Base-by-base conservation (phyloP, 1,140 invertebrate genomes). In the Eueides isabella region DNA sequence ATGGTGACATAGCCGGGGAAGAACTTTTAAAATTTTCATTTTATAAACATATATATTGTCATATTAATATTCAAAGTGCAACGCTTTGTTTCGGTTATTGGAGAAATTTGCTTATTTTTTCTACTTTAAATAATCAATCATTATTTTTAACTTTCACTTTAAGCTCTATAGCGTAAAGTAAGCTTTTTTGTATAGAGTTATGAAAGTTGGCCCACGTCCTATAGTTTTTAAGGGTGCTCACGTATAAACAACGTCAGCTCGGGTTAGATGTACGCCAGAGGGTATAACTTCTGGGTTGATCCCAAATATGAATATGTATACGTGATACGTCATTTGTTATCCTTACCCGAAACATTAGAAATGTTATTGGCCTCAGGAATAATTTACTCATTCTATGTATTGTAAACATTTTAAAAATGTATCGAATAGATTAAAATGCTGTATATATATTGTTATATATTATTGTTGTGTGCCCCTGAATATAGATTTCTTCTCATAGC, bases 281-380 rank as follows among this genome's bases (percentile, higher is more conserved):
- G 19, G 48, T 55, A 55, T 26, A 55, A 55, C 48, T 55, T 55
- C 48, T 55, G 48, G 19, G 48, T 14, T 55, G 48, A 55, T 55
- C 48, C 48, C 48, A 55, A 23, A 55, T 55, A 55, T 55, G 48
- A 55, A 55, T 55, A 55, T 55, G 19, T 55, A 55, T 55, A 55
- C 19, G 23, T 55, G 19, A 23, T 55, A 26, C 48, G 7, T 55
- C 11, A 14, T 55, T 55, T 55, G 11, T 55, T 55, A 55, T 55
- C 19, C 48, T 55, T 55, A 26, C 48, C 48, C 48, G 23, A 5
- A 55, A 55, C 11, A 48, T 19, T 23, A 4, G 19, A 55, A 55
- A 55, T 19, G 23, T 55, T 55, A 12, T 26, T 11, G 48, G 19
- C 2, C 19, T 26, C 1, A 55, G 48, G 48, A 55, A 23, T 5